Evolutionary conservation across 2,797 vertebrate genomes (phyloP), one percentile per base, ranked within the genome.

Genomic region (Alca torda): DNA sequence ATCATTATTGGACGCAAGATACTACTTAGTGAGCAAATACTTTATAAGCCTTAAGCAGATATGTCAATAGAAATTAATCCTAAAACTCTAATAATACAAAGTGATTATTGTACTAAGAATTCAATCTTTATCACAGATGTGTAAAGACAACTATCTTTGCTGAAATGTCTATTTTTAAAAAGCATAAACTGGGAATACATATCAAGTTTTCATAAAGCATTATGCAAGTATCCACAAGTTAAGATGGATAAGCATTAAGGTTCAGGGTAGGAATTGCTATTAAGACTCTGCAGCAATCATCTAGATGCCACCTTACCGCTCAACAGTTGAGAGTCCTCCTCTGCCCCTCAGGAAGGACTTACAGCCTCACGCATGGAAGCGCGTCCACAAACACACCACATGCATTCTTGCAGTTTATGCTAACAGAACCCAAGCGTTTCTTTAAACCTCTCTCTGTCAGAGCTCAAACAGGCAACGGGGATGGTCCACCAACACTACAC

Each of bases 321-420:
- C 33, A 41, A 25, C 14, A 33, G 35, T 4, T 19, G 20, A 63
- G 48, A 60, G 16, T 15, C 50, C 54, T 75, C 50, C 31, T 65
- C 30, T 39, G 68, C 4, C 24, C 8, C 25, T 10, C 23, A 6
- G 25, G 57, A 64, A 60, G 19, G 28, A 11, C 64, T 31, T 10
- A 21, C 3, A 82, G 70, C 57, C 53, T 75, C 30, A 23, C 2
- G 2, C 2, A 1, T 12, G 41, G 54, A 73, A 76, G 25, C 1
- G 2, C 0, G 0, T 17, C 64, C 48, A 80, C 30, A 50, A 56
- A 51, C 21, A 23, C 1, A 1, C 16, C 26, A 19, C 2, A 10
- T 0, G 1, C 3, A 1, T 35, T 53, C 59, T 79, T 30, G 13
- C 57, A 46, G 41, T 8, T 70, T 37, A 56, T 31, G 31, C 5